These are phyloP conservation scores for Pygocentrus nattereri DNA, from an alignment of 2,797 vertebrate genomes.

Conservation along the genomic window DNA sequence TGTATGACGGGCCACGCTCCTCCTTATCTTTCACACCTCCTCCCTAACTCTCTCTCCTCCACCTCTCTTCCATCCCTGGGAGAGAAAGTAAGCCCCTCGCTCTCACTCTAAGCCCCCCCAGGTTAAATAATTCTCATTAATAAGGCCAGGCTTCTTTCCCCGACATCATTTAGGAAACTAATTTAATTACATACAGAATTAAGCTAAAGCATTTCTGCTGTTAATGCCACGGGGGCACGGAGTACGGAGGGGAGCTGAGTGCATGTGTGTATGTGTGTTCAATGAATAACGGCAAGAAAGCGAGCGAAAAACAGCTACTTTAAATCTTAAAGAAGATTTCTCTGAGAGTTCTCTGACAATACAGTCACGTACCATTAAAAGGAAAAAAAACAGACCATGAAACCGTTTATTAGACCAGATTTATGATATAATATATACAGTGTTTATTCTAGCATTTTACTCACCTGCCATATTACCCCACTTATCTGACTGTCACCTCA, in stretches of 20 bases:
- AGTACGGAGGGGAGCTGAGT: neutral
- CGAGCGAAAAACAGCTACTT: neutral
- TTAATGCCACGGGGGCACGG: constrained; percentile 64
- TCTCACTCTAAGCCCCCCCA: constrained; percentile 23
- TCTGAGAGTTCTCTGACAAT: too few species aligned
- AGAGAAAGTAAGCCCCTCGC: neutral
- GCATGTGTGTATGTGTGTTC: neutral
- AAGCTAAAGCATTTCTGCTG: constrained; percentile 73
- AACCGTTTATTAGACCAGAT: too few species aligned
- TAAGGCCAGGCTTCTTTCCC: constrained; percentile 68
- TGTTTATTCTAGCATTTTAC: too few species aligned
- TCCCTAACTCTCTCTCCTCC: neutral
- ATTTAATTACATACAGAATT: constrained; percentile 79
- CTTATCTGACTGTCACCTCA: too few species aligned
- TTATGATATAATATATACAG: too few species aligned
- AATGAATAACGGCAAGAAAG: neutral
- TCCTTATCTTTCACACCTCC: neutral
- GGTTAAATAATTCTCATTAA: constrained; percentile 71
- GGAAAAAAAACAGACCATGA: too few species aligned
- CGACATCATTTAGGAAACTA: constrained; percentile 75
- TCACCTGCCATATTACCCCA: too few species aligned
- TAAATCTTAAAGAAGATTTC: too few species aligned
- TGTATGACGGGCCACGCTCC: neutral
- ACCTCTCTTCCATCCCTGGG: neutral
- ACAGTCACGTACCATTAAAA: too few species aligned